Evolutionary conservation across 2,888 invertebrate genomes (phyloP).

Genomic region (Scelioninae gen. 1): DNA sequence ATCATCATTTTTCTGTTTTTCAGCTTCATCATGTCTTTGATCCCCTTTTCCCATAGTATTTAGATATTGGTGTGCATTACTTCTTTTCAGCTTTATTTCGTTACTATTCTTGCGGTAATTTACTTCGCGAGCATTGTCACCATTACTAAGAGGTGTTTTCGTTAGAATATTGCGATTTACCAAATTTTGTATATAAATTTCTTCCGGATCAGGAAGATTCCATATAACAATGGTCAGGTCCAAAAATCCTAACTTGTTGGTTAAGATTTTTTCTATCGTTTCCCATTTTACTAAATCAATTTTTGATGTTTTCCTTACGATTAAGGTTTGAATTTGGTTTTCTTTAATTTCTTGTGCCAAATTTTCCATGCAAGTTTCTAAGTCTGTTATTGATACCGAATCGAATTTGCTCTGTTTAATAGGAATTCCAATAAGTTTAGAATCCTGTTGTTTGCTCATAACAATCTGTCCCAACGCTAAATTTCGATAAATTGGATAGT

Average conservation of each 20-base stretch:
- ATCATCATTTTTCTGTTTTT: no score
- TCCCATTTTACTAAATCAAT: neutral
- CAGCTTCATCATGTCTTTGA: no score
- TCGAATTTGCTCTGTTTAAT: neutral
- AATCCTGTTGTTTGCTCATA: neutral
- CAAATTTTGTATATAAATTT: no score
- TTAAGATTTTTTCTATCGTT: neutral
- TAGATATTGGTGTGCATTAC: no score
- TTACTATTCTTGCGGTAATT: no score
- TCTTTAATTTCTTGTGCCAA: neutral
- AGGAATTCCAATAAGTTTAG: neutral
- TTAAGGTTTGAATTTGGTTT: neutral
- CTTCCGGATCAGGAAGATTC: no score
- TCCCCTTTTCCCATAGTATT: no score
- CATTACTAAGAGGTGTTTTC: no score
- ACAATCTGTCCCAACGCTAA: neutral
- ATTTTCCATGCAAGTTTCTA: neutral
- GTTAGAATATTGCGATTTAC: no score
- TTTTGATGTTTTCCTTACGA: neutral
- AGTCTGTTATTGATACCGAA: neutral
- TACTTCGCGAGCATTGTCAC: no score
- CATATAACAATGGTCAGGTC: no score
- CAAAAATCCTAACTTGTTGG: neutral
- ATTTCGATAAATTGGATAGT: neutral
- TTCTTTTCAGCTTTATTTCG: no score